phyloP scores from a whole-genome alignment of 1,140 invertebrate genomes.

The Tetraneura akinire region DNA sequence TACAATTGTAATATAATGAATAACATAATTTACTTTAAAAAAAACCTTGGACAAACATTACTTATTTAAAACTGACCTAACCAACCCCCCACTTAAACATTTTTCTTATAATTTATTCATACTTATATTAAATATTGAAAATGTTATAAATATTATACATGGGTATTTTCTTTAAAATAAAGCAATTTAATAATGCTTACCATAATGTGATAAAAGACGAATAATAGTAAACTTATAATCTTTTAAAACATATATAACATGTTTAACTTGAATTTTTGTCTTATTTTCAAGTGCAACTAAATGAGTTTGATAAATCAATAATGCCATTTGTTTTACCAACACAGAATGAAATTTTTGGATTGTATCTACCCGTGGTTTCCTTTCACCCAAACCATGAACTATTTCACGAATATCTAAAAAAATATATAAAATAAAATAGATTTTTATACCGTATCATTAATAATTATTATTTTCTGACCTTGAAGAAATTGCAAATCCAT shows the following conservation, averaged over 20 bases:
- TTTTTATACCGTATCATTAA: background rate
- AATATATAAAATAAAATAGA: background rate
- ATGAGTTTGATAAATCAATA: background rate
- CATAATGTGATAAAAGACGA: conserved; percentile 7
- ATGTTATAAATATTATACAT: no score
- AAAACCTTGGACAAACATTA: background rate
- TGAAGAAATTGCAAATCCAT: background rate
- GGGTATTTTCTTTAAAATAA: no score
- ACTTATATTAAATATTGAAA: conserved; percentile 66
- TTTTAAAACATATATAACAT: conserved; percentile 10
- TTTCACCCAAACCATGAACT: conserved; percentile 6
- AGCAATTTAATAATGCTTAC: conserved; percentile 65
- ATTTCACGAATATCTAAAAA: conserved; percentile 31
- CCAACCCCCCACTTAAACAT: no score
- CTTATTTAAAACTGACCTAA: no score
- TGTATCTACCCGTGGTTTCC: background rate
- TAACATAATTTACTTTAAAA: background rate
- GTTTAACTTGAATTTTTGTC: background rate
- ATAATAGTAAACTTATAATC: background rate
- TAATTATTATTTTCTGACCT: background rate
- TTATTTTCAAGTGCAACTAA: background rate
- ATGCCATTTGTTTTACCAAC: conserved; percentile 15
- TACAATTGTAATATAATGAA: background rate
- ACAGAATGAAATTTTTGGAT: background rate
- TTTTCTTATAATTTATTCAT: background rate